Evolutionary conservation across 37 sponge, comb jelly and placozoan species (phyloP).

Genomic region (Halisarca cf. caerulea): DNA sequence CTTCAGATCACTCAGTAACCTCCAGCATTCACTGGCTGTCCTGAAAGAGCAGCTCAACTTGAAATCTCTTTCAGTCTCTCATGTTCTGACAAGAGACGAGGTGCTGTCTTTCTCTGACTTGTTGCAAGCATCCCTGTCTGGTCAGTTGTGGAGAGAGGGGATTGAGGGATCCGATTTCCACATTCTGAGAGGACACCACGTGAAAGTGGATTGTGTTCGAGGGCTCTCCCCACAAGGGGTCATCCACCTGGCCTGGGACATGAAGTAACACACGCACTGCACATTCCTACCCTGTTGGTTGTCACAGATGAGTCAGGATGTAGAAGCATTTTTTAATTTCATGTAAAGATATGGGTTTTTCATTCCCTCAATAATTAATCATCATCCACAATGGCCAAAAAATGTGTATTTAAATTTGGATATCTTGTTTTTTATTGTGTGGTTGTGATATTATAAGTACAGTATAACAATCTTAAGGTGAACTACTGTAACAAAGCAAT

Average conservation of each 20-base stretch:
- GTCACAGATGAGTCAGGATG: too few relatives aligned
- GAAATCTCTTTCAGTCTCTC: neutral
- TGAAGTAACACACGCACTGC: neutral
- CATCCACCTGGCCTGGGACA: slow-evolving; percentile 10
- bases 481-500: too few relatives aligned
- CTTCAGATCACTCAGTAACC: neutral
- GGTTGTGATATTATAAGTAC: too few relatives aligned
- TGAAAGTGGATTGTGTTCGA: neutral
- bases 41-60: neutral
- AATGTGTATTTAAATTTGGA: too few relatives aligned
- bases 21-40: neutral
- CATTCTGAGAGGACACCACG: neutral
- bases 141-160: neutral
- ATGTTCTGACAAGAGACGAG: neutral
- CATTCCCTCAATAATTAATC: too few relatives aligned
- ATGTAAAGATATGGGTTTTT: too few relatives aligned
- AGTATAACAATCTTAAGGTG: too few relatives aligned
- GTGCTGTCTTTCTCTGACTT: neutral
- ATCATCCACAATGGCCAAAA: too few relatives aligned
- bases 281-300: too few relatives aligned
- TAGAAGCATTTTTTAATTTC: too few relatives aligned
- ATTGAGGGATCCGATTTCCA: neutral
- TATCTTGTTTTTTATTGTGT: too few relatives aligned
- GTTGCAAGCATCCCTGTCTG: neutral
- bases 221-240: slow-evolving; percentile 17